A percentile compares a stretch with the other conserved stretches of the same genome.
phyloP scores from a whole-genome alignment of 2,113 vertebrate species.

The Gallinago paraguaiae region DNA sequence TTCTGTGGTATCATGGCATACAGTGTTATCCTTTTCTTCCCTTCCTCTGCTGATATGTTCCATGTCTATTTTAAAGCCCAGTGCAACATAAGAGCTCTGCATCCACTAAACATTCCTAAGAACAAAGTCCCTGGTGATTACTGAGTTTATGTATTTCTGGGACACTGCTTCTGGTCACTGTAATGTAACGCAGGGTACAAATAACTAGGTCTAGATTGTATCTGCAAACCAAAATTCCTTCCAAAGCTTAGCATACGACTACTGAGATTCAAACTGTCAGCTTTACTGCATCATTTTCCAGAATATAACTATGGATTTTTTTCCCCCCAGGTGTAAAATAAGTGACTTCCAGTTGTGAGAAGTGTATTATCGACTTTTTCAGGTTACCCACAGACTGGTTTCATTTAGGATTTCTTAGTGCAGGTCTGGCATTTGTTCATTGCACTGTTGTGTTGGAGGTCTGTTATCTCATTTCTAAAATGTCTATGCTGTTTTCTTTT shows the following conservation, averaged over 20 bases:
- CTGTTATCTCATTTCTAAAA: not conserved
- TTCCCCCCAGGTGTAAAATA: not conserved
- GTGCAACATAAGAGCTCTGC: not conserved
- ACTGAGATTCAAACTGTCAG: not conserved
- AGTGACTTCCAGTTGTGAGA: not conserved
- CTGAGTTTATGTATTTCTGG: not conserved
- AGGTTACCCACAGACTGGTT: not conserved
- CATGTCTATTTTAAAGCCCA: not conserved
- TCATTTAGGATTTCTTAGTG: not conserved
- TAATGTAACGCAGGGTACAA: not conserved
- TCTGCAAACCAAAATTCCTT: not conserved
- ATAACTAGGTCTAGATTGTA: not conserved
- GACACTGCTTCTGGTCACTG: not conserved
- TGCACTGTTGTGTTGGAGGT: not conserved
- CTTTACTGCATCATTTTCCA: not conserved
- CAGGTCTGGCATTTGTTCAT: not conserved
- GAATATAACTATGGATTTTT: not conserved
- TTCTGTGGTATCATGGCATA: not conserved
- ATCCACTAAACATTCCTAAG: not conserved
- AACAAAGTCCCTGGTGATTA: not conserved
- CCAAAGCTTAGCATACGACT: not conserved
- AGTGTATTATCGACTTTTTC: not conserved
- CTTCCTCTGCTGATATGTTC: not conserved
- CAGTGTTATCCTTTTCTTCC: not conserved
- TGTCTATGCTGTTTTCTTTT: not conserved